Evolutionary conservation across 2,888 invertebrate genomes (phyloP), one percentile per base, ranked within the genome.

Genomic region (Galerucella calmariensis): DNA sequence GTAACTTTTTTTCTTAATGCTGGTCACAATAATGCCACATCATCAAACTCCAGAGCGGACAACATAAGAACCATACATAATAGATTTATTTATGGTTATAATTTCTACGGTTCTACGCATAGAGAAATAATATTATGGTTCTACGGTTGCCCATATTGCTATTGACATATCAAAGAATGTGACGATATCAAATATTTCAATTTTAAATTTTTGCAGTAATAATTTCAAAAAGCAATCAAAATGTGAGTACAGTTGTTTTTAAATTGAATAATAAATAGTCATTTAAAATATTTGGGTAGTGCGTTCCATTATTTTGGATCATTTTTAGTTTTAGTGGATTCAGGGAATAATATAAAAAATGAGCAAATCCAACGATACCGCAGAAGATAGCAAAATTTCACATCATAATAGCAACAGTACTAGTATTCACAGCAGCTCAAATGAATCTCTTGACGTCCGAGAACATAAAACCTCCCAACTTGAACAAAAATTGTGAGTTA

Each of bases 281-380:
- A 73, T 72, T 73, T 67, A 44, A 72, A 12, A 59, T 59, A 53
- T 61, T 72, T 71, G 63, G 1, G 41, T 67, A 53, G 62, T 51
- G 58, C n/a, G 5, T 16, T 16, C n/a, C 58, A 62, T 35, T 46
- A 53, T 51, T 65, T 72, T 68, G 46, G 24, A 63, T 11, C n/a
- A 67, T 48, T 76, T 78, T 75, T 66, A 79, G 80, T 80, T 77
- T 74, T 69, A 79, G 80, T 80, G 76, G 41, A 74, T 68, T 63
- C 67, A 72, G 71, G 56, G 68, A 73, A 69, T 51, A 71, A 62
- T 58, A 20, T 16, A 72, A 56, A 72, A 67, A 66, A 72, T 72
- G 77, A 74, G 77, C 46, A 73, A 75, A 48, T 53, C 73, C 35
- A 67, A 67, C 53, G 67, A 70, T 20, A 75, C 67, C 27, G 48